phyloP scores from a whole-genome alignment of 2,888 invertebrate genomes.

The Drosophila kuntzei region DNA sequence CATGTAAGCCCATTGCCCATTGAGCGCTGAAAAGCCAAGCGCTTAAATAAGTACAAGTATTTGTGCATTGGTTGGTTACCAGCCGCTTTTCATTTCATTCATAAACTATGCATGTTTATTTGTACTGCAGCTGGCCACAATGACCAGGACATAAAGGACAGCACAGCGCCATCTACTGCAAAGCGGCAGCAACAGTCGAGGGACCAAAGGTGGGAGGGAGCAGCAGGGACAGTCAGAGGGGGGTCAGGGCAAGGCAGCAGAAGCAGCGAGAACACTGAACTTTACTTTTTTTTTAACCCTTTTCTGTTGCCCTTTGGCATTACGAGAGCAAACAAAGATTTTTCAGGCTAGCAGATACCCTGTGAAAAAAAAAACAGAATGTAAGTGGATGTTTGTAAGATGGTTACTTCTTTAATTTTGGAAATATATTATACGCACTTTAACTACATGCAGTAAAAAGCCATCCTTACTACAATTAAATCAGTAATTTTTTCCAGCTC shows the following conservation, averaged over 20 bases:
- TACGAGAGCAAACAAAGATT: slow-evolving; percentile 7
- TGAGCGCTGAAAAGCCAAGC: slow-evolving; percentile 61
- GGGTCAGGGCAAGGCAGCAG: too few species aligned
- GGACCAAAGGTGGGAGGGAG: neutral
- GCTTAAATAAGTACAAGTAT: slow-evolving; percentile 54
- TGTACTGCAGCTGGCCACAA: slow-evolving; percentile 75
- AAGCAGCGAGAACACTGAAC: slow-evolving; percentile 15
- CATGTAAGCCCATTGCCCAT: slow-evolving; percentile 65
- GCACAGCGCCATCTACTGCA: slow-evolving; percentile 24
- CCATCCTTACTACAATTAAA: neutral
- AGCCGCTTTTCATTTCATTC: slow-evolving; percentile 75
- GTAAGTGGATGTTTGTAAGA: too few species aligned
- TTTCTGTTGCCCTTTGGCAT: slow-evolving; percentile 54
- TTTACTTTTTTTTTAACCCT: slow-evolving; percentile 57
- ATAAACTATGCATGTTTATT: slow-evolving; percentile 78
- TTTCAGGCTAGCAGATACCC: neutral
- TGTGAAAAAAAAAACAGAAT: neutral
- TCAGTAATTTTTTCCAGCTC: neutral
- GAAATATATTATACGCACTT: neutral
- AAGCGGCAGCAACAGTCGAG: slow-evolving; percentile 1
- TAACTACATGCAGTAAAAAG: neutral
- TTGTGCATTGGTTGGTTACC: slow-evolving; percentile 48
- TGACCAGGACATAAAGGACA: slow-evolving; percentile 58
- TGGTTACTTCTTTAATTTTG: neutral
- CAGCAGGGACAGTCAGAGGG: too few species aligned